Evolutionary conservation across 2,888 invertebrate species (phyloP).

Genomic region (Cerceris ruficornis): DNA sequence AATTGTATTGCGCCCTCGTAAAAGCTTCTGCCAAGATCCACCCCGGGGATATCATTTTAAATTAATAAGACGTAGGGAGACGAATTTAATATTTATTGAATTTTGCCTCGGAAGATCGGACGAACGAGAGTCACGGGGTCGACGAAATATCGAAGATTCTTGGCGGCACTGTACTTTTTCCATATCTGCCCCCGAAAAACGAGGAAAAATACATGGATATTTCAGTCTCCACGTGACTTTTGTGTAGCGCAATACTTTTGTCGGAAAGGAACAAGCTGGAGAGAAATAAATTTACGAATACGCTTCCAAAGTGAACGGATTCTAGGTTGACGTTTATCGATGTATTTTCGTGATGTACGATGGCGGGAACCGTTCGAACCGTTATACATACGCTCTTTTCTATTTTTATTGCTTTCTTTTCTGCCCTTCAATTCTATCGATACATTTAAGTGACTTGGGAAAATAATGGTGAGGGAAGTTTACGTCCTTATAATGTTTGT

Average conservation of each 20-base stretch:
- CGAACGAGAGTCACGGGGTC: background rate
- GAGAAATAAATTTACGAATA: background rate
- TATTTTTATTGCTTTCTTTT: too few relatives aligned
- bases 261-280: background rate
- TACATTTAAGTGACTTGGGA: too few relatives aligned
- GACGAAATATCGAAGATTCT: background rate
- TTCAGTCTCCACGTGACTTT: background rate
- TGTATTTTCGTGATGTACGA: too few relatives aligned
- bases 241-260: background rate
- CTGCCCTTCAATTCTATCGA: too few relatives aligned
- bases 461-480: too few relatives aligned
- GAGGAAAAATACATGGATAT: background rate
- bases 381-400: too few relatives aligned
- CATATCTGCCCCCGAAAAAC: background rate
- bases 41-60: conserved; percentile 2
- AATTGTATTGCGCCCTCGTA: background rate
- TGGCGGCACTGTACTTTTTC: background rate
- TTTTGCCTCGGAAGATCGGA: conserved; percentile 4
- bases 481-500: too few relatives aligned
- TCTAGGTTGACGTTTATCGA: too few relatives aligned
- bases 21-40: background rate
- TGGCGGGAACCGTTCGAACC: too few relatives aligned
- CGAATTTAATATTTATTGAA: conserved; percentile 12
- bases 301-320: too few relatives aligned
- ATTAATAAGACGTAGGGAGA: background rate